Evolutionary conservation across 2,888 invertebrate genomes (phyloP).

Genomic region (Dorcus hopei): DNA sequence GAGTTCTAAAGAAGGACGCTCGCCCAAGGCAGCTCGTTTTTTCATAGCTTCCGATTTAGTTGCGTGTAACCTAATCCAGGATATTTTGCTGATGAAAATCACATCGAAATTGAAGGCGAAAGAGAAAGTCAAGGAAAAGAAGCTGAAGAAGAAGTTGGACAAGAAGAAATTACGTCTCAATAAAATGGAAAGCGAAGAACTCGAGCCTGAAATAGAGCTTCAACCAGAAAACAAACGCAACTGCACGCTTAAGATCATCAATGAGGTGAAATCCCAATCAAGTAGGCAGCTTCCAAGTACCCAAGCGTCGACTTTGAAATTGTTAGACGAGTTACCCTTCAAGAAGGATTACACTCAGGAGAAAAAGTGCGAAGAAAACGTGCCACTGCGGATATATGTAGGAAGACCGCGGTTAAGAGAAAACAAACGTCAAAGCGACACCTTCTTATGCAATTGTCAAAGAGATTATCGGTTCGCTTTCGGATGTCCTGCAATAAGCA

Average conservation of each 20-base stretch:
- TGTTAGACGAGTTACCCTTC: too few relatives aligned
- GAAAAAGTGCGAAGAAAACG: not conserved
- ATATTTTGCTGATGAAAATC: slow-evolving; percentile 17
- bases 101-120: slow-evolving; percentile 15
- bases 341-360: not conserved
- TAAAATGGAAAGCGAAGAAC: slow-evolving; percentile 1
- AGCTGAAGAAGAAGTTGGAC: slow-evolving; percentile 9
- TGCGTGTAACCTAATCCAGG: slow-evolving; percentile 19
- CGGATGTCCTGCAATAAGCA: too few relatives aligned
- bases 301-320: too few relatives aligned
- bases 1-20: not conserved
- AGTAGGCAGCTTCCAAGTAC: too few relatives aligned
- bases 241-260: not conserved
- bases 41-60: slow-evolving; percentile 8
- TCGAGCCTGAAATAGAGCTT: not conserved
- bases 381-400: not conserved
- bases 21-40: not conserved
- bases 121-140: slow-evolving; percentile 11
- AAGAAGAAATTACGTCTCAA: slow-evolving; percentile 3
- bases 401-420: slow-evolving; percentile 1
- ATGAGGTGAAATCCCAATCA: not conserved
- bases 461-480: too few relatives aligned
- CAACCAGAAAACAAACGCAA: not conserved
- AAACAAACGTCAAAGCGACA: not conserved
- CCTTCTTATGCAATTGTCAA: not conserved